Evolutionary conservation across 2,888 invertebrate species (phyloP), one percentile per base, ranked within the genome.

Genomic region (Lacanobia oleracea): DNA sequence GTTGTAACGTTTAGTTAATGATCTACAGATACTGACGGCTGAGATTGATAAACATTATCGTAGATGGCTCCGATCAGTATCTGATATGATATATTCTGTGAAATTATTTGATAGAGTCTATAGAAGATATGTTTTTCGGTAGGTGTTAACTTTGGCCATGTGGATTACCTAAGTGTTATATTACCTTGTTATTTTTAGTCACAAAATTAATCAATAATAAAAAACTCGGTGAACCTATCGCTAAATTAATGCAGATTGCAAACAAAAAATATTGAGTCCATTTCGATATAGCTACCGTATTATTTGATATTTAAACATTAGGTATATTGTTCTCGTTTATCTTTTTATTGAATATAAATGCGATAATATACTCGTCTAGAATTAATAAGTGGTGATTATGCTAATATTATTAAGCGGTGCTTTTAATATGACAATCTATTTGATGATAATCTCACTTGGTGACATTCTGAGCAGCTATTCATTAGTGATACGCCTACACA

Each of bases 1-100:
- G 59, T 21, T 40, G 65, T 72, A 72, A 69, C 75, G 72, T 77
- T 82, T 83, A 77, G 75, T 78, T 84, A 81, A 84, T 84, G 84
- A 81, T 82, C 73, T 77, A 71, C 14, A 62, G 80, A 77, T 77
- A 84, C 60, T 65, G 70, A 70, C 53, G 68, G 72, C 54, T 53
- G 51, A 73, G 82, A 84, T 82, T 80, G 81, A 84, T 84, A 75
- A 66, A 70, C 54, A 64, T 75, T 82, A 80, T 75, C 72, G 21
- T 62, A 40, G 77, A 80, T 83, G 69, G 18, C 57, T 51, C 10
- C 27, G 72, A 75, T 75, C 56, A 21, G 33, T 79, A 67, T 73
- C 72, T 53, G 61, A 70, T 70, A 72, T n/a, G 18, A 61, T 56
- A 61, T 56, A 60, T 72, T 61, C 48, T 66, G 43, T 43, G 18